Evolutionary conservation across 2,113 vertebrate species (phyloP).

Genomic region (Phocoena phocoena): DNA sequence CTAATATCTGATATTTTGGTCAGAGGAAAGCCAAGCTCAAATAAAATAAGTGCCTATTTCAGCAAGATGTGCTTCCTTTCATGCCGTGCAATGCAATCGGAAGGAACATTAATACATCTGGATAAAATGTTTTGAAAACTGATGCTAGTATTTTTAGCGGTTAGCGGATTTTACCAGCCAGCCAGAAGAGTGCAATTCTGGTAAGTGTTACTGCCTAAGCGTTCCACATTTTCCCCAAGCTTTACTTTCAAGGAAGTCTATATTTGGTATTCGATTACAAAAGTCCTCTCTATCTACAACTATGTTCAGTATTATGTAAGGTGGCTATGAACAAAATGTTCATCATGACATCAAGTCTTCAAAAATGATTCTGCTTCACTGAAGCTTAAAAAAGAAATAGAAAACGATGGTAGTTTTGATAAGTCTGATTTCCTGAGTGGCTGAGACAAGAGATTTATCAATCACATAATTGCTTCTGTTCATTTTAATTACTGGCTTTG

Average conservation of each 20-base stretch:
- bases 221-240: background rate
- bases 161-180: background rate
- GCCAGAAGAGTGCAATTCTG: background rate
- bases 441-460: background rate
- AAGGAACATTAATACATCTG: background rate
- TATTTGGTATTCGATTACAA: background rate
- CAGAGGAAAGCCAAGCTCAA: background rate
- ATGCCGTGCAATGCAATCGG: background rate
- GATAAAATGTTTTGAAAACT: background rate
- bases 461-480: background rate
- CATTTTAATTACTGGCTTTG: slow-evolving; percentile 26
- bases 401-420: background rate
- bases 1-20: background rate
- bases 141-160: background rate
- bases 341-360: background rate
- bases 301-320: background rate
- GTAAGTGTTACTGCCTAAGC: background rate
- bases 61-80: background rate
- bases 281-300: background rate
- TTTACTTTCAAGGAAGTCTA: slow-evolving; percentile 26
- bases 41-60: background rate
- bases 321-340: background rate
- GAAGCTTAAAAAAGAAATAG: background rate
- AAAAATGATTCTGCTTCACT: background rate
- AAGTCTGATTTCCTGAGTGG: slow-evolving; percentile 14